A percentile compares a stretch with the other conserved stretches of the same genome.
Evolutionary conservation across 2,113 vertebrate species (phyloP).

Genomic region (Zapus hudsonius): DNA sequence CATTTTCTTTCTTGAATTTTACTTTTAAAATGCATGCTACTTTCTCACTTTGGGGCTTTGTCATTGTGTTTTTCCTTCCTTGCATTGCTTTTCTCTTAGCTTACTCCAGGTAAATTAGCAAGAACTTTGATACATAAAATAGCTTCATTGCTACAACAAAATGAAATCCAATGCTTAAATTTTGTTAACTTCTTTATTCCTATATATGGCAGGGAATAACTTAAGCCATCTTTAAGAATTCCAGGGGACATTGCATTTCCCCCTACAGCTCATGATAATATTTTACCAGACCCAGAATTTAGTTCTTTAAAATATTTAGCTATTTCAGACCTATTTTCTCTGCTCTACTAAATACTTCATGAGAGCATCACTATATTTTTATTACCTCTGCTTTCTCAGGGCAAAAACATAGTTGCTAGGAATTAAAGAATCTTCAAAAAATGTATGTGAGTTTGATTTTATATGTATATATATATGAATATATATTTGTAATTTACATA

Average conservation of each 20-base stretch:
- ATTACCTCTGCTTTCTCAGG: background rate
- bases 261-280: background rate
- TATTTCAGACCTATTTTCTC: background rate
- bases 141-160: background rate
- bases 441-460: background rate
- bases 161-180: background rate
- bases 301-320: background rate
- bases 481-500: background rate
- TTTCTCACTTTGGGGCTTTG: background rate
- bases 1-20: background rate
- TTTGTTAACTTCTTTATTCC: background rate
- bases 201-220: background rate
- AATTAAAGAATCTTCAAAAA: background rate
- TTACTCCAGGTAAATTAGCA: background rate
- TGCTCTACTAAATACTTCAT: background rate
- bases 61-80: background rate
- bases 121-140: background rate
- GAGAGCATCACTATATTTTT: background rate
- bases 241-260: background rate
- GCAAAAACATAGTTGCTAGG: background rate
- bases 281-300: accelerated
- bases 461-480: background rate
- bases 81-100: background rate
- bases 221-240: background rate
- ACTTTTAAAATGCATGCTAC: background rate